Evolutionary conservation across 92 coral and sea anemone genomes (phyloP).

Genomic region (Palythoa heliodiscus): DNA sequence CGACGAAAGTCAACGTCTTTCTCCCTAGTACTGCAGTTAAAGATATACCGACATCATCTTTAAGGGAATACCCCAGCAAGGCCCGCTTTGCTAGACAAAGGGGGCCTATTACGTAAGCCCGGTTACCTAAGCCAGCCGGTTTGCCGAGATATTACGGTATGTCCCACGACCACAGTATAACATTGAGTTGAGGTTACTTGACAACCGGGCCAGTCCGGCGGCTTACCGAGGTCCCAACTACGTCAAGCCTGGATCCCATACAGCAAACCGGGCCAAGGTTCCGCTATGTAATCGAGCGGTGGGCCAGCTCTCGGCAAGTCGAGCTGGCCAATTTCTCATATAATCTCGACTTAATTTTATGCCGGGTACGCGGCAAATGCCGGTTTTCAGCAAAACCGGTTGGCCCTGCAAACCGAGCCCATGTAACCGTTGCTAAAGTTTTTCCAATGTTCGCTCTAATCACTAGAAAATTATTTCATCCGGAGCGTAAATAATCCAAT

Average conservation of each 20-base stretch:
- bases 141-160: background rate
- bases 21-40: too few relatives aligned
- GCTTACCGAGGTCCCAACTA: background rate
- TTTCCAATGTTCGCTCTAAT: background rate
- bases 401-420: too few relatives aligned
- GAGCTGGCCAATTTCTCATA: too few relatives aligned
- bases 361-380: too few relatives aligned
- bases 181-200: background rate
- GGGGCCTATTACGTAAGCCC: background rate
- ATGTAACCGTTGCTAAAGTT: too few relatives aligned
- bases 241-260: background rate
- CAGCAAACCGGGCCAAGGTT: background rate
- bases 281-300: background rate
- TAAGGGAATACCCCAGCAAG: too few relatives aligned
- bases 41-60: too few relatives aligned
- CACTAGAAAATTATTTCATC: slow-evolving; percentile 79
- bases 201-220: background rate
- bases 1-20: too few relatives aligned
- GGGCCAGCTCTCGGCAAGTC: too few relatives aligned
- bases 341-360: too few relatives aligned
- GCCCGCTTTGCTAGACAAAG: too few relatives aligned
- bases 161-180: background rate
- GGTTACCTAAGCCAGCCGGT: background rate
- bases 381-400: too few relatives aligned
- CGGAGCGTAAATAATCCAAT: slow-evolving; percentile 91